Evolutionary conservation across 2,113 vertebrate species (phyloP).

Genomic region (Parus major): DNA sequence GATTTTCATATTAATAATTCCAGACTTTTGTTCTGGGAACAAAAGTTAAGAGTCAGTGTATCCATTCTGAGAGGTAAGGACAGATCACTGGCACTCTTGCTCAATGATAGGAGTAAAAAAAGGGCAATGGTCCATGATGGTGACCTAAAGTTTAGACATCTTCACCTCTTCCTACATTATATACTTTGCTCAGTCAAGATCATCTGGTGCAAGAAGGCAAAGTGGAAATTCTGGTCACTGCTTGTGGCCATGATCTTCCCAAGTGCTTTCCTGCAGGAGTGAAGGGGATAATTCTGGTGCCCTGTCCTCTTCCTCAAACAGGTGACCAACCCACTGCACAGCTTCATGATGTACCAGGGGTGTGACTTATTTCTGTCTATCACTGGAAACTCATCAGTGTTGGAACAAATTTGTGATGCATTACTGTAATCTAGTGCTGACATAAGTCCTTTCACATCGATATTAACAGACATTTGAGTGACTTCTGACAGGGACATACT

Average conservation of each 20-base stretch:
- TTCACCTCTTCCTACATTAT: not conserved
- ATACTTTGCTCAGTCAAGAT: not conserved
- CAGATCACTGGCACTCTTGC: not conserved
- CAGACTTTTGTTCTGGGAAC: not conserved
- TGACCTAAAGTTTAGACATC: not conserved
- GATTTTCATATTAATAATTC: slow-evolving; percentile 44
- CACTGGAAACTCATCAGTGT: accelerated
- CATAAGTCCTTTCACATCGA: not conserved
- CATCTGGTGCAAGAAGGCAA: not conserved
- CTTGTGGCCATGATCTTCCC: not conserved
- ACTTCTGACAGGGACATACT: not conserved
- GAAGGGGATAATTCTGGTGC: not conserved
- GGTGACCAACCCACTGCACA: accelerated
- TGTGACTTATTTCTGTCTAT: not conserved
- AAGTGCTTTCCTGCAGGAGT: not conserved
- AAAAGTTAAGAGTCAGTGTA: not conserved
- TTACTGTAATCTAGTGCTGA: accelerated
- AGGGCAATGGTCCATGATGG: not conserved
- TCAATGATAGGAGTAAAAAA: not conserved
- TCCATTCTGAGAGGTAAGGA: not conserved
- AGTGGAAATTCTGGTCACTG: not conserved
- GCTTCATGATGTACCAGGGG: not conserved
- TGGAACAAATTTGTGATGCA: not conserved
- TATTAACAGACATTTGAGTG: not conserved
- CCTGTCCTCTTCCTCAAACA: not conserved